Evolutionary conservation across 2,888 invertebrate genomes (phyloP), one percentile per base, ranked within the genome.

Genomic region (Pantelozetes paolii): DNA sequence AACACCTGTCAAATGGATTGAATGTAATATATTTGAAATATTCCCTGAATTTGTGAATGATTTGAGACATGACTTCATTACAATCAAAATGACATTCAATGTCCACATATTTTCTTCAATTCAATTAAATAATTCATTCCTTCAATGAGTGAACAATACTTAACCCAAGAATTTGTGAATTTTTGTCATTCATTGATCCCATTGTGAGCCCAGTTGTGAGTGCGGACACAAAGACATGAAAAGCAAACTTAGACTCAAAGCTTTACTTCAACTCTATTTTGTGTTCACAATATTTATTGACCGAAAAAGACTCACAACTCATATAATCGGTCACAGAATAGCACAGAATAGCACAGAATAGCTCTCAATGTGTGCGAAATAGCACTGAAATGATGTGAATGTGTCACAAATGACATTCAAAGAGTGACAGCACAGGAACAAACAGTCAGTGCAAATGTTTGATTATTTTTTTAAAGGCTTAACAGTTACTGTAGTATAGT

Each of bases 371-470:
- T n/a, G n/a, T n/a, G n/a, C n/a, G n/a, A 50, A 50, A 18, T 50
- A 20, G 13, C 18, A 59, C 28, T 59, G 13, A 32, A 59, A 13
- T 59, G 59, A 59, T 59, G 28, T 59, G 59, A 59, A 59, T 30
- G 30, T 59, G 59, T 23, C 59, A 59, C 59, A 59, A 59, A 28
- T 32, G 59, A 59, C 59, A 59, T 28, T 20, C 28, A 59, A 59
- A 30, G 59, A 59, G 59, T 59, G 59, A 59, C 59, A 59, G 45
- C 57, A 59, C 59, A 59, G 59, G 59, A 59, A 59, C 59, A 59
- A 59, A 59, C 59, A 59, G 11, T 28, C 28, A 28, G n/a, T 5
- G 59, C 30, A 59, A 59, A 59, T 28, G 59, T 59, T 59, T 59
- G 59, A 59, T 59, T 59, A 28, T 59, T 59, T 59, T 59, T 59